A percentile compares a stretch with the other conserved stretches of the same genome.
Conservation (phyloP, 2,888 invertebrate species). For the Agrochola circellaris region DNA sequence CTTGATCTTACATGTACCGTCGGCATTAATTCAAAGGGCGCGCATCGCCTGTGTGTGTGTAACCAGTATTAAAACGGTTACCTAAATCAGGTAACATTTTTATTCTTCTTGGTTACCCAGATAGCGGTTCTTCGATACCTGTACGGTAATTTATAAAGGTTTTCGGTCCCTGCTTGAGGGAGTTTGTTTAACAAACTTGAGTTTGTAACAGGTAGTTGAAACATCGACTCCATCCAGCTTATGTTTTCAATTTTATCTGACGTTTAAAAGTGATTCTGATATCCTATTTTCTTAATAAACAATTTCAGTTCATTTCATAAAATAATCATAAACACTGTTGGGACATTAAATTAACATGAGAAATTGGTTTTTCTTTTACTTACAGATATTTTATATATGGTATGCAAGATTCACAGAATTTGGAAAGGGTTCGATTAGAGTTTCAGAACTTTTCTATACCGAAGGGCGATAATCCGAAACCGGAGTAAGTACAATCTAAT, state of each 20-base stretch:
- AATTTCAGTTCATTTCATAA: neutral
- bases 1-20: too few relatives aligned
- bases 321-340: neutral
- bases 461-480: slow-evolving; percentile 93
- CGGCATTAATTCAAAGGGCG: too few relatives aligned
- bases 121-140: too few relatives aligned
- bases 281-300: neutral
- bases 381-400: slow-evolving; percentile 98
- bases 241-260: neutral
- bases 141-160: too few relatives aligned
- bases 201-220: too few relatives aligned
- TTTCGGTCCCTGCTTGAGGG: too few relatives aligned
- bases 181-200: too few relatives aligned
- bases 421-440: slow-evolving; percentile 97
- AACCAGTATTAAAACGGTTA: too few relatives aligned
- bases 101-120: too few relatives aligned
- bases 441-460: slow-evolving; percentile 98
- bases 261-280: neutral
- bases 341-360: neutral
- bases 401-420: slow-evolving; percentile 98
- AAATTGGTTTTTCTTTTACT: slow-evolving; percentile 71
- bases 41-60: too few relatives aligned
- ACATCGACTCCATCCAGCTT: neutral
- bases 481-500: slow-evolving; percentile 93
- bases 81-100: too few relatives aligned